Conservation (phyloP, 2,888 invertebrate genomes). For the Pemphredon lugubris region DNA sequence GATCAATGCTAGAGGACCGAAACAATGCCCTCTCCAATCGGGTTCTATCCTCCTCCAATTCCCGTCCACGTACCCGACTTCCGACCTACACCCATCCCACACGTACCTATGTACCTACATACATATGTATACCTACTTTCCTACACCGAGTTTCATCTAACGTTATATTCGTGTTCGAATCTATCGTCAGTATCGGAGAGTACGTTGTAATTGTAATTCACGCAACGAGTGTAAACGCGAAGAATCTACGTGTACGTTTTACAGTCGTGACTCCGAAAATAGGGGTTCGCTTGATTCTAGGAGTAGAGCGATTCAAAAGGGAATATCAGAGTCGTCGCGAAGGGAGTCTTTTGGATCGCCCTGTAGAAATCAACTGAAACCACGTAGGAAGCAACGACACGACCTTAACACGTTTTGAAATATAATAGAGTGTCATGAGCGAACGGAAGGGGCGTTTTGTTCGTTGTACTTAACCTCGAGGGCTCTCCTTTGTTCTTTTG, state of each 20-base stretch:
- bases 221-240: too few relatives aligned
- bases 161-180: not conserved
- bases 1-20: constrained; percentile 60
- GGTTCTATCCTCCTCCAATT: constrained; percentile 40
- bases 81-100: constrained; percentile 26
- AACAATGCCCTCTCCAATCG: constrained; percentile 64
- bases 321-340: too few relatives aligned
- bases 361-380: not conserved
- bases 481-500: constrained; percentile 29
- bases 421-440: constrained; percentile 23
- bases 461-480: constrained; percentile 36
- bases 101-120: constrained; percentile 1
- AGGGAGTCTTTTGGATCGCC: not conserved
- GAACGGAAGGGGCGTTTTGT: constrained; percentile 38
- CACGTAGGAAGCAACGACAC: constrained; percentile 6
- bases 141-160: too few relatives aligned
- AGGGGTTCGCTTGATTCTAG: too few relatives aligned
- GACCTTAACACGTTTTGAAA: constrained; percentile 42
- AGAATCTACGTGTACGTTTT: too few relatives aligned
- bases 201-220: too few relatives aligned
- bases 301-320: too few relatives aligned
- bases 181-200: too few relatives aligned
- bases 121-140: not conserved
- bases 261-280: too few relatives aligned
- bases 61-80: constrained; percentile 40